Conservation (phyloP, 2,888 invertebrate genomes). For the Yponomeuta plumbellus region DNA sequence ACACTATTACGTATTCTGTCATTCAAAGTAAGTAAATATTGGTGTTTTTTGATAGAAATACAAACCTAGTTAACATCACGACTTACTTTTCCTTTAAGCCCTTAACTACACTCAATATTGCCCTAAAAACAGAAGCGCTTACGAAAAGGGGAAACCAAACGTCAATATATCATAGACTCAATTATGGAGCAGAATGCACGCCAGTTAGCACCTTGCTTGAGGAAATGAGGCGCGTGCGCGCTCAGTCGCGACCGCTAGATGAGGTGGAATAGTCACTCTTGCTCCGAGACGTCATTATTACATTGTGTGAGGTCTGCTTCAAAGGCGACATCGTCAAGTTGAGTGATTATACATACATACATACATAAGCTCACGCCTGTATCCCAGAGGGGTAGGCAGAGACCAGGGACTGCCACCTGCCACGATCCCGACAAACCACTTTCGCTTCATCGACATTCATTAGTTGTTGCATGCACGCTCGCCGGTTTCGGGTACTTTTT, state of each 20-base stretch:
- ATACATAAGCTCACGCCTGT: too few relatives aligned
- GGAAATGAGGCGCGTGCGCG: slow-evolving; percentile 8
- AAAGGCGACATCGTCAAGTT: background rate
- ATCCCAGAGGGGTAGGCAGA: too few relatives aligned
- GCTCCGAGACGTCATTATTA: background rate
- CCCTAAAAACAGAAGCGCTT: background rate
- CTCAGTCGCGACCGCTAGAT: slow-evolving; percentile 7
- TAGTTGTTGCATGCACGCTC: too few relatives aligned
- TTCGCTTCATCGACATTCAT: too few relatives aligned
- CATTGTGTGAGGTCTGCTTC: background rate
- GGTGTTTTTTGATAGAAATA: too few relatives aligned
- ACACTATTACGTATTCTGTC: too few relatives aligned
- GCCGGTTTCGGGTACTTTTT: too few relatives aligned
- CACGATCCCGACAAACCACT: too few relatives aligned
- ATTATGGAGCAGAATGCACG: slow-evolving; percentile 10
- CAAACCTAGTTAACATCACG: too few relatives aligned
- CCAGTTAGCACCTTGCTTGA: slow-evolving; percentile 14
- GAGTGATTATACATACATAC: background rate
- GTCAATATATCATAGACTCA: slow-evolving; percentile 13
- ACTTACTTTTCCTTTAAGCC: too few relatives aligned
- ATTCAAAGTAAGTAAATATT: too few relatives aligned
- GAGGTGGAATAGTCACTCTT: background rate
- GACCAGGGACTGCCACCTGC: too few relatives aligned
- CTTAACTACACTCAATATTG: background rate
- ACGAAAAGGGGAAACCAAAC: background rate